Percentiles rank a stretch among this genome's conserved stretches.
These are phyloP conservation scores for Caenorhabditis plicata DNA, from an alignment of 2,888 invertebrate species.

Conservation along the genomic window DNA sequence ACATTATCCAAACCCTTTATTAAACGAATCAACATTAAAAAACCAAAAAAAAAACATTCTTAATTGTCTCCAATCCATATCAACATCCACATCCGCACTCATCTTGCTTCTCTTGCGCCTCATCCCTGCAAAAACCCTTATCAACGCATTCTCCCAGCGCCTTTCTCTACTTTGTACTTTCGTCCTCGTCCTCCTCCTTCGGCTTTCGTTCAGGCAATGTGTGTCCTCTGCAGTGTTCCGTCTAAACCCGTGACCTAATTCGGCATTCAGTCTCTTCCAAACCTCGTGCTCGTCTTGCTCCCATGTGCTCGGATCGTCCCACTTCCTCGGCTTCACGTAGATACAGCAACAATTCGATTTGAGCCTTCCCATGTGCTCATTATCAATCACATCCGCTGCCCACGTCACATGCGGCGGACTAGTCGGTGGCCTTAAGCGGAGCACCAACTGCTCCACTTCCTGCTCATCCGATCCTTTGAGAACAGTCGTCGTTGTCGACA, in stretches of 20 bases:
- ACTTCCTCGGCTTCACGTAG: slow-evolving; percentile 63
- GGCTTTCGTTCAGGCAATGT: slow-evolving; percentile 43
- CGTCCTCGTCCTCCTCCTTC: slow-evolving; percentile 1
- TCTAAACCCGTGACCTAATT: too few species aligned
- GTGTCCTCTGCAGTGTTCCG: slow-evolving; percentile 61
- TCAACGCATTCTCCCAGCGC: neutral
- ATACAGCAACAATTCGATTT: slow-evolving; percentile 66
- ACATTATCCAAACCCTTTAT: too few species aligned
- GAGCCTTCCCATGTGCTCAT: slow-evolving; percentile 71
- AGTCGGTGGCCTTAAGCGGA: slow-evolving; percentile 27
- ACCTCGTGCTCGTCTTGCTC: slow-evolving; percentile 58
- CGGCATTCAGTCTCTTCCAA: too few species aligned
- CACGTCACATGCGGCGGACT: slow-evolving; percentile 48
- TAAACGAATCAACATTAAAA: too few species aligned
- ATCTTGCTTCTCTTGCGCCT: slow-evolving; percentile 1
- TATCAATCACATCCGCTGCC: slow-evolving; percentile 69
- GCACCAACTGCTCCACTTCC: slow-evolving; percentile 21
- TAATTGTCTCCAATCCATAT: neutral
- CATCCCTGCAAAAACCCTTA: neutral
- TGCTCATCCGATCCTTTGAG: neutral
- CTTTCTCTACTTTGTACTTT: neutral
- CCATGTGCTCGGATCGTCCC: slow-evolving; percentile 63
- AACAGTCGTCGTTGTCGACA: slow-evolving; percentile 1
- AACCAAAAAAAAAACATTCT: neutral
- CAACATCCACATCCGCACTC: slow-evolving; percentile 14